Evolutionary conservation across 35 echinoderm and acorn worm genomes (phyloP), one percentile per base, ranked within the genome.

Genomic region (Ophiothrix spiculata): DNA sequence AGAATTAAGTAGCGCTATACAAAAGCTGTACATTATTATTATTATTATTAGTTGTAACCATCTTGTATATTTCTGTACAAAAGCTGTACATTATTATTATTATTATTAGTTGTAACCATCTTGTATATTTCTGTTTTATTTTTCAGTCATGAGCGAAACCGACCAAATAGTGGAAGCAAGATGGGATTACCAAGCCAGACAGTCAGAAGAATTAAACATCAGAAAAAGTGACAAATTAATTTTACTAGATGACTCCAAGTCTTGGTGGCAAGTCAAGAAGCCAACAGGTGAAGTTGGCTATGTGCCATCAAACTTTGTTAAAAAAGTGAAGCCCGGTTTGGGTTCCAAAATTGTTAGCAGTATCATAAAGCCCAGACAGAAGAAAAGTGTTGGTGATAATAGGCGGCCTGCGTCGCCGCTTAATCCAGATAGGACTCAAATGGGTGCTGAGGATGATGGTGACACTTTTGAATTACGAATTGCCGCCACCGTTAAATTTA

Each of bases 271-370:
- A 49, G 96, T 99, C 2, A 64, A 87, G 74, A 97, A 97, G 64
- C 40, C 79, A 6, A 94, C 45, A 21, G 88, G 92, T 3, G 60
- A 90, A 39, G 78, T 39, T 28, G 96, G 96, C 31, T 99, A 99
- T 84, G 96, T 99, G 25, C 96, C 96, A 11, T 99, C 96, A 46
- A 99, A 99, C 80, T 99, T 90, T 82, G 96, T 99, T 12, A 93
- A 99, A 56, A 91, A 85, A n/a, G 89, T 87, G 42, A 87, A 88
- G 56, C 79, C 75, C 0, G 82, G 93, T 60, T 77, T 95, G 16
- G 45, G 83, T 35, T 81, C 90, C 45, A 93, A 93, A 56, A 86
- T 89, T 4, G 92, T 85, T 23, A 76, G 77, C 28, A 29, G 75
- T 13, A 82, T 83, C 4, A 81, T 81, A 2, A 89, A 93, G 40